These are phyloP conservation scores for Eupsittula cactorum DNA, from an alignment of 2,113 vertebrate species.

Conservation along the genomic window DNA sequence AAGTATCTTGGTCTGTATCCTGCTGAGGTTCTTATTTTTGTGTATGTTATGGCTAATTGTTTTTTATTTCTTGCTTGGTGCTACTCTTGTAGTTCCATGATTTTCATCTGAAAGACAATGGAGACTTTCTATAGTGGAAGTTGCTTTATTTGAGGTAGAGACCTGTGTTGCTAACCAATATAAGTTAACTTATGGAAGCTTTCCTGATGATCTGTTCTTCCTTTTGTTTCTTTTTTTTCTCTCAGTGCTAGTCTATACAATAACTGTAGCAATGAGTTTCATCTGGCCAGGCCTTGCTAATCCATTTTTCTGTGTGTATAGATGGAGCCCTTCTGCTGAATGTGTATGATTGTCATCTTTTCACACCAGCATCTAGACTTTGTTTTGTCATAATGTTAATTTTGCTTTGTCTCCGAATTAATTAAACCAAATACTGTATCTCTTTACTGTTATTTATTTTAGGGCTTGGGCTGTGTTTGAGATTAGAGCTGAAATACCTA, in stretches of 20 bases:
- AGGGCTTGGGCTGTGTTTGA: background rate
- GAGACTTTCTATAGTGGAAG: background rate
- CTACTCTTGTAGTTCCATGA: accelerated
- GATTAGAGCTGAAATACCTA: background rate
- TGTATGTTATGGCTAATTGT: accelerated
- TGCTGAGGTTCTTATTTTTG: background rate
- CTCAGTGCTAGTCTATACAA: background rate
- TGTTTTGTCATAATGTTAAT: background rate
- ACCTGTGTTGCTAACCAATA: background rate
- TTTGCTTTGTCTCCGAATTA: background rate
- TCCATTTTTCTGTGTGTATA: background rate
- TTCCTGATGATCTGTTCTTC: background rate
- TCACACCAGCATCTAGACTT: background rate
- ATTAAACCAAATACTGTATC: background rate
- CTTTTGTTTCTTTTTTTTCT: background rate
- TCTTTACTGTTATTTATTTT: background rate
- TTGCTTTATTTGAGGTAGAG: background rate
- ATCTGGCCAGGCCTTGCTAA: background rate
- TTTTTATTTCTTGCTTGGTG: accelerated
- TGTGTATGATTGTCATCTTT: background rate
- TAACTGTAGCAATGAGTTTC: background rate
- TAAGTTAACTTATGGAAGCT: background rate
- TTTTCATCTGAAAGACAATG: accelerated
- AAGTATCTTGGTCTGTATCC: background rate
- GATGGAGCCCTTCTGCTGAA: background rate